Percentiles rank a stretch among this genome's conserved stretches.
Evolutionary conservation across 2,888 invertebrate species (phyloP).

Genomic region (Hololepta plana): DNA sequence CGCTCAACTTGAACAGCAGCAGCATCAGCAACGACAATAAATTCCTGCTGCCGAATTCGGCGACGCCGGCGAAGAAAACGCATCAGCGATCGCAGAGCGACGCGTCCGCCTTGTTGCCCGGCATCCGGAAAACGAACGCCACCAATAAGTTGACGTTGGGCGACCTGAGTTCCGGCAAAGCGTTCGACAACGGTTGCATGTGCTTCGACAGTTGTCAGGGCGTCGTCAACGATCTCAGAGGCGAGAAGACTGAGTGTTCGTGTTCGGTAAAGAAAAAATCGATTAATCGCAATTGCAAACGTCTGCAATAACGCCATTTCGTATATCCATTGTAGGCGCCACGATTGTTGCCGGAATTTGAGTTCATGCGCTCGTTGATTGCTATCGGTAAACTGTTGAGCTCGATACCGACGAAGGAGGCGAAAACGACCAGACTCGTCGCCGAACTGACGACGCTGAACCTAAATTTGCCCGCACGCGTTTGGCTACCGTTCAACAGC

Average conservation of each 20-base stretch:
- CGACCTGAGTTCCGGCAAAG: slow-evolving; percentile 83
- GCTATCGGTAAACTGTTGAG: slow-evolving; percentile 70
- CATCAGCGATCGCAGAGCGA: slow-evolving; percentile 71
- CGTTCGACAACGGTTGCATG: slow-evolving; percentile 91
- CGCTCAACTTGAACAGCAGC: slow-evolving; percentile 8
- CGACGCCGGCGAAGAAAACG: slow-evolving; percentile 43
- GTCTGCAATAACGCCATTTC: too few species aligned
- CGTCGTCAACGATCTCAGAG: slow-evolving; percentile 58
- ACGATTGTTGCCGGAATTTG: slow-evolving; percentile 63
- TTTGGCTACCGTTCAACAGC: slow-evolving; percentile 90
- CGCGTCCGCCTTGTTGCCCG: slow-evolving; percentile 51
- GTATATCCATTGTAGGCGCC: slow-evolving; percentile 40
- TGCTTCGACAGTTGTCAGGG: slow-evolving; percentile 76
- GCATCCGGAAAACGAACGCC: slow-evolving; percentile 14
- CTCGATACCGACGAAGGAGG: slow-evolving; percentile 70
- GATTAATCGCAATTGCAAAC: neutral
- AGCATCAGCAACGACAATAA: slow-evolving; percentile 7
- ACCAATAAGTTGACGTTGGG: slow-evolving; percentile 58
- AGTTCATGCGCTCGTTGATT: slow-evolving; percentile 76
- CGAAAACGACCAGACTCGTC: slow-evolving; percentile 78
- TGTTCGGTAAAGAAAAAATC: slow-evolving; percentile 40
- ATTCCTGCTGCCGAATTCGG: slow-evolving; percentile 22
- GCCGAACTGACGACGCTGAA: slow-evolving; percentile 89
- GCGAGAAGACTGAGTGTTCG: slow-evolving; percentile 57
- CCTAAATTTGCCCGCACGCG: slow-evolving; percentile 90